phyloP scores from a whole-genome alignment of 1,140 invertebrate species.

The Aphaenogaster ashmeadi region DNA sequence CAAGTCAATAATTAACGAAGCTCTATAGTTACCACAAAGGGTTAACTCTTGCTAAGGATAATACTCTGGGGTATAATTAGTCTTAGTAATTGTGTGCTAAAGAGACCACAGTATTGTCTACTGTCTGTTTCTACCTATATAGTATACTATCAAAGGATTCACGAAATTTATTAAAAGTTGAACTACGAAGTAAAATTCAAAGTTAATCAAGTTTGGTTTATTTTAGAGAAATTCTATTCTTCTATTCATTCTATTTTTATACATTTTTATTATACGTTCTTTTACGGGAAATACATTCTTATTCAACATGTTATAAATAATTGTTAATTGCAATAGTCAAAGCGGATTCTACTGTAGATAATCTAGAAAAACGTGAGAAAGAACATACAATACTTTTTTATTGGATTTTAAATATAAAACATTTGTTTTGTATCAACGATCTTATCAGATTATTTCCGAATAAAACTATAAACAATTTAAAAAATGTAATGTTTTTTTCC shows the following conservation, averaged over 20 bases:
- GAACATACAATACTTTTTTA: too few species aligned
- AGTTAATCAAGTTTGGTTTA: neutral
- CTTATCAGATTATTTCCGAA: neutral
- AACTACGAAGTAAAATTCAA: neutral
- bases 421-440: neutral
- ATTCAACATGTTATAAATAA: neutral
- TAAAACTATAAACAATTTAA: neutral
- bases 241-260: too few species aligned
- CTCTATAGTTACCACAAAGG: too few species aligned
- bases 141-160: too few species aligned
- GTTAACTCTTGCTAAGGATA: too few species aligned
- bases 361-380: neutral
- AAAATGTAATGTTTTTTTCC: neutral
- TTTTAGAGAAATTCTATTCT: neutral
- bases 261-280: neutral
- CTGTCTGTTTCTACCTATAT: too few species aligned
- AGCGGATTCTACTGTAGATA: neutral
- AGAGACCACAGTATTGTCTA: too few species aligned
- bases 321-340: neutral
- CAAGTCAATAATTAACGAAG: too few species aligned
- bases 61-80: too few species aligned
- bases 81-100: too few species aligned
- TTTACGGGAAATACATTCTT: neutral
- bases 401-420: neutral
- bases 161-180: neutral